Percentiles rank a stretch among this genome's conserved stretches.
Evolutionary conservation across 2,888 invertebrate species (phyloP).

Genomic region (Eudasyphora cyanicolor): DNA sequence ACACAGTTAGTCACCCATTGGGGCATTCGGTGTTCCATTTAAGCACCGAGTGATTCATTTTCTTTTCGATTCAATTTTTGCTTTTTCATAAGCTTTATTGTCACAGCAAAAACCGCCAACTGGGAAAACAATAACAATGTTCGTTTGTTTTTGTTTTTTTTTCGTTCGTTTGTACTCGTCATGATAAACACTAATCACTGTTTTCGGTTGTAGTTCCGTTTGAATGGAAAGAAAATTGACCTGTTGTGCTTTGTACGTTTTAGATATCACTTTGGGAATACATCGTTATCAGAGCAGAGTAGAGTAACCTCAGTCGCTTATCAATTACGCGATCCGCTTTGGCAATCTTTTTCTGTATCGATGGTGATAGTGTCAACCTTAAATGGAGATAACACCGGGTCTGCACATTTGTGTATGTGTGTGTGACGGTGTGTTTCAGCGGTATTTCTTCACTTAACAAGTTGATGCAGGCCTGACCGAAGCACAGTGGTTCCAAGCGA

Average conservation of each 20-base stretch:
- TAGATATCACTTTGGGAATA: background rate
- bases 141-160: constrained; percentile 28
- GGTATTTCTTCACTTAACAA: constrained; percentile 6
- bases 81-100: constrained; percentile 9
- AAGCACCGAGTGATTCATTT: constrained; percentile 51
- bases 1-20: constrained; percentile 55
- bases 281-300: constrained; percentile 51
- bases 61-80: constrained; percentile 17
- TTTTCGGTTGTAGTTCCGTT: background rate
- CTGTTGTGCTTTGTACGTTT: constrained; percentile 53
- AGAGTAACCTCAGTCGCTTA: background rate
- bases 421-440: background rate
- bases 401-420: background rate
- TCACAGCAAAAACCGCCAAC: background rate
- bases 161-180: constrained; percentile 26
- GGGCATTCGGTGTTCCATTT: constrained; percentile 19
- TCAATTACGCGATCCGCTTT: constrained; percentile 2
- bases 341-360: constrained; percentile 29
- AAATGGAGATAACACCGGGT: background rate
- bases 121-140: background rate
- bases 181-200: background rate
- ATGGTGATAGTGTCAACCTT: background rate
- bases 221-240: constrained; percentile 45
- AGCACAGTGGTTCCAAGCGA: background rate
- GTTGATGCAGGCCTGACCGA: background rate